Conservation (phyloP, 2,888 invertebrate species). For the Brachynemurus nebulosus region DNA sequence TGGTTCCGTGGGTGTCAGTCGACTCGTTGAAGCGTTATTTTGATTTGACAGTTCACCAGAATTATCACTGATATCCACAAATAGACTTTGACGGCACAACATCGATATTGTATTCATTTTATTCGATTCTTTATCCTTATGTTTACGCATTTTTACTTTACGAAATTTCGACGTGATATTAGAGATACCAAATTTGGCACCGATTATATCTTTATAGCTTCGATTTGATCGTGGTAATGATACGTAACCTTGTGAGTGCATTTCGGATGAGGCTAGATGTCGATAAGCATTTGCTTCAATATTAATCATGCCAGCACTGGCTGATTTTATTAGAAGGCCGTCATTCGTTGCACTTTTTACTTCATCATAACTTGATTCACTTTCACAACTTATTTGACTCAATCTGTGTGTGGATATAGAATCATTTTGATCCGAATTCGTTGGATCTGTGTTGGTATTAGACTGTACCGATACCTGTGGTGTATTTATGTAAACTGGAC, state of each 20-base stretch:
- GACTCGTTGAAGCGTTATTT: conserved; percentile 15
- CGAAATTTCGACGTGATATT: conserved; percentile 45
- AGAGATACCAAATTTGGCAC: conserved; percentile 35
- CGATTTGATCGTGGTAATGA: conserved; percentile 34
- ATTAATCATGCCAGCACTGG: conserved; percentile 67
- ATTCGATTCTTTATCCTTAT: conserved; percentile 26
- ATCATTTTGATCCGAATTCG: background rate
- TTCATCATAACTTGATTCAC: conserved; percentile 38
- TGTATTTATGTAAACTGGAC: background rate
- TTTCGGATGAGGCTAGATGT: conserved; percentile 35
- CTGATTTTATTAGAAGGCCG: conserved; percentile 48
- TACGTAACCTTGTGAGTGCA: conserved; percentile 34
- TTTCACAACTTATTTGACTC: conserved; percentile 50
- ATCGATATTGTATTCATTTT: conserved; percentile 49
- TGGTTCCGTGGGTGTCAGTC: conserved; percentile 14
- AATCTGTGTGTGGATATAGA: conserved; percentile 26
- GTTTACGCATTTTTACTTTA: conserved; percentile 37
- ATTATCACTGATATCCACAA: conserved; percentile 41
- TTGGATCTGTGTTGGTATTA: background rate
- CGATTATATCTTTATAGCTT: conserved; percentile 27
- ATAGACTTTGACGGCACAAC: conserved; percentile 59
- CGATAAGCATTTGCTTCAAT: conserved; percentile 46
- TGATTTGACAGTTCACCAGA: conserved; percentile 12
- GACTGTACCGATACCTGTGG: background rate
- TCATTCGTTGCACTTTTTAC: conserved; percentile 29